phyloP scores from a whole-genome alignment of 2,113 vertebrate genomes.

The Campylorhamphus procurvoides region DNA sequence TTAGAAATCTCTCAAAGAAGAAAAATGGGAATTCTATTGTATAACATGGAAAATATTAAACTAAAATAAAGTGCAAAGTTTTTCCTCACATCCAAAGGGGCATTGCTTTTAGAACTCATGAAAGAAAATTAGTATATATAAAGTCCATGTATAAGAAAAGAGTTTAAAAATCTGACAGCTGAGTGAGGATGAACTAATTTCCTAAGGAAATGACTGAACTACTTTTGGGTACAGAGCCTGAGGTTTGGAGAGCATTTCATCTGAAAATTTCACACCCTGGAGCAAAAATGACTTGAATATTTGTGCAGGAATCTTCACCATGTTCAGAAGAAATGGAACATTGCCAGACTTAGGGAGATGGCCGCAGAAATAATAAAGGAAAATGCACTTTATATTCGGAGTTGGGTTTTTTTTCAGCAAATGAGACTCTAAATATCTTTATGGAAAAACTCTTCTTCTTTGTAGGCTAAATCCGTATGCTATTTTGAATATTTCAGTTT shows the following conservation, averaged over 20 bases:
- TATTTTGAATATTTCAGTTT: background rate
- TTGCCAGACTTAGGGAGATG: background rate
- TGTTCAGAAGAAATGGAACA: background rate
- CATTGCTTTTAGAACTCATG: background rate
- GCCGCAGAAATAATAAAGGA: background rate
- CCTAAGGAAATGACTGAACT: background rate
- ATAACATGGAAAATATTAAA: background rate
- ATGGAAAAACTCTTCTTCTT: background rate
- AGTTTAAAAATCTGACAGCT: background rate
- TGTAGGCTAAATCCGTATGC: background rate
- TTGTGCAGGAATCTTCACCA: background rate
- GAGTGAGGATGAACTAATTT: background rate
- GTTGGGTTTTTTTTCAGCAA: background rate
- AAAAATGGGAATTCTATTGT: background rate
- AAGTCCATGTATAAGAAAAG: background rate
- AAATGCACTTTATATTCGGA: background rate
- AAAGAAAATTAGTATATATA: background rate
- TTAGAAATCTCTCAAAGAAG: background rate
- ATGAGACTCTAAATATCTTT: background rate
- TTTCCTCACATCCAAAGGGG: background rate
- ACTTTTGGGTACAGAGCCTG: background rate
- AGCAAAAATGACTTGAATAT: background rate
- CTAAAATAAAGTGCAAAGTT: background rate
- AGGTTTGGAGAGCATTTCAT: background rate
- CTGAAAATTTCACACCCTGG: background rate